Percentiles rank a stretch among this genome's conserved stretches.
These are phyloP conservation scores for Apteryx mantelli DNA, from an alignment of 2,113 vertebrate species.

Conservation along the genomic window DNA sequence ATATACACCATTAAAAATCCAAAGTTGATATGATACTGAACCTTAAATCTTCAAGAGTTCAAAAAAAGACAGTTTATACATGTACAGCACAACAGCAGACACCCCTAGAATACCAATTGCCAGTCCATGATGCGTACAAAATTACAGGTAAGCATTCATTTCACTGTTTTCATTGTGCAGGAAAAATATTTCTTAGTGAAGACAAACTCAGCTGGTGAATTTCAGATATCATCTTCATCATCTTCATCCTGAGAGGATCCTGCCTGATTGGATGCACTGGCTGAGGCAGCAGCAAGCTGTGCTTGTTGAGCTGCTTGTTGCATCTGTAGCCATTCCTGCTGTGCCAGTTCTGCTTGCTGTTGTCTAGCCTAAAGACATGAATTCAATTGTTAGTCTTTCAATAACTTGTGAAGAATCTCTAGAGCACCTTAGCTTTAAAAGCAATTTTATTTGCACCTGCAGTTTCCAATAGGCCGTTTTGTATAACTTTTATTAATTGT, in stretches of 20 bases:
- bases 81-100: slow-evolving; percentile 81
- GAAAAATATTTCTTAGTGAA: slow-evolving; percentile 72
- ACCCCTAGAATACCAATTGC: slow-evolving; percentile 81
- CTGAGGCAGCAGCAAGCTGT: slow-evolving; percentile 93
- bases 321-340: slow-evolving; percentile 99
- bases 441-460: background rate
- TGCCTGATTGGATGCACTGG: slow-evolving; percentile 91
- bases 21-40: slow-evolving; percentile 85
- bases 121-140: slow-evolving; percentile 80
- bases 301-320: slow-evolving; percentile 98
- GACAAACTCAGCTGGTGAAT: slow-evolving; percentile 75
- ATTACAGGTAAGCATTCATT: slow-evolving; percentile 81
- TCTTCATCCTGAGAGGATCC: slow-evolving; percentile 98
- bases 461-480: background rate
- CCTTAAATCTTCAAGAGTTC: slow-evolving; percentile 82
- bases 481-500: background rate
- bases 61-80: slow-evolving; percentile 81
- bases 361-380: slow-evolving; percentile 89
- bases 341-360: slow-evolving; percentile 97
- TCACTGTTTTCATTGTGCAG: slow-evolving; percentile 80
- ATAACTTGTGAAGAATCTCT: background rate
- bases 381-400: slow-evolving; percentile 18
- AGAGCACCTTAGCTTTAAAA: background rate
- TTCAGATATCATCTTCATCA: slow-evolving; percentile 97
- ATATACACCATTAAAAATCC: slow-evolving; percentile 87